phyloP scores from a whole-genome alignment of 2,888 invertebrate species.

The Drosophila rellima region DNA sequence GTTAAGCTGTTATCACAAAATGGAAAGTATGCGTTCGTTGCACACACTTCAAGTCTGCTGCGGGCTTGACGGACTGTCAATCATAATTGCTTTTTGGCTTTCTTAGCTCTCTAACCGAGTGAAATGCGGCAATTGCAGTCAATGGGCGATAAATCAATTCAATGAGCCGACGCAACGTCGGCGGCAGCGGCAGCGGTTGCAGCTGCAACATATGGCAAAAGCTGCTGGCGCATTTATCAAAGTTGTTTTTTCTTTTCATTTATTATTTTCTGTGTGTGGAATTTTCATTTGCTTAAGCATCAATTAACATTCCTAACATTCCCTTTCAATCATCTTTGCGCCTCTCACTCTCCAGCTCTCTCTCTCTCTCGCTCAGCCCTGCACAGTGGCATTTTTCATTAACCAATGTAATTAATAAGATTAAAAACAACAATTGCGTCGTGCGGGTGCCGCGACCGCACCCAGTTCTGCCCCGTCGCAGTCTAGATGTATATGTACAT shows the following conservation, averaged over 20 bases:
- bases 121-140: conserved; percentile 52
- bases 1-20: conserved; percentile 65
- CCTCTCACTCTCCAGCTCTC: neutral
- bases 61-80: conserved; percentile 69
- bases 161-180: conserved; percentile 42
- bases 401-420: conserved; percentile 80
- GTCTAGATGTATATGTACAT: conserved; percentile 11
- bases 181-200: conserved; percentile 4
- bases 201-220: conserved; percentile 59
- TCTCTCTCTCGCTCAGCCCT: neutral
- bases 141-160: conserved; percentile 61
- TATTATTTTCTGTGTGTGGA: conserved; percentile 6
- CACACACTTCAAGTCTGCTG: conserved; percentile 19
- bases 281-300: conserved; percentile 57
- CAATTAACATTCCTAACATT: conserved; percentile 69
- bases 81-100: conserved; percentile 70
- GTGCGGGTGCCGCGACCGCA: conserved; percentile 71
- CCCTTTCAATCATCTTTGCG: conserved; percentile 1
- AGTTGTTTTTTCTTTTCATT: conserved; percentile 1
- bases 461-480: conserved; percentile 51
- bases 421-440: conserved; percentile 78
- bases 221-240: conserved; percentile 61
- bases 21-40: conserved; percentile 61
- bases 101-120: conserved; percentile 34
- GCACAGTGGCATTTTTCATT: conserved; percentile 61